Base-by-base conservation (phyloP, 1,140 invertebrate genomes). In the Eubasilissa regina region DNA sequence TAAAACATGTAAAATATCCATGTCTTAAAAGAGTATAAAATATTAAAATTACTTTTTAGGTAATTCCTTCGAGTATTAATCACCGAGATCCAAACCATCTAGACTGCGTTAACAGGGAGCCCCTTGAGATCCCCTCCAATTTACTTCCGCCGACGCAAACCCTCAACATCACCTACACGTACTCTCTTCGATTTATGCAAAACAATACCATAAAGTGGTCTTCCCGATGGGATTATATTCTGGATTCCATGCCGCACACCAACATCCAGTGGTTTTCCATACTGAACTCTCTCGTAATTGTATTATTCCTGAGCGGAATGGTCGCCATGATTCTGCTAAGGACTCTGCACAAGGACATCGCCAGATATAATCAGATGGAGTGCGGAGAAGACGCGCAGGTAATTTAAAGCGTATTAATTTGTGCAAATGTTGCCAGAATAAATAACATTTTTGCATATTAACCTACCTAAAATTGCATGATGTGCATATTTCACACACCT, bases 241-340 rank as follows among this genome's bases (percentile, higher is more conserved):
- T 99, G 60, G 97, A 99, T 87, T 98, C 97, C 1, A 98, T 98
- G 94, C 97, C 97, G 0, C 97, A 99, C 85, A 97, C 97, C 0
- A 99, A 99, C 88, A 99, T 99, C 84, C 98, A 99, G 87, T 99
- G 98, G 98, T 99, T 99, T 85, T 98, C 96, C 72, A 97, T 97
- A 83, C 87, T 97, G 13, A 97, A 97, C 87, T 97, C 96, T 0
- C 87, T 97, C 70, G 96, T 98, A 66, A 97, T 97, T 85, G 95
- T 96, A 13, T 87, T 97, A 4, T 97, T 97, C 85, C 88, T 97
- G 7, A 98, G 97, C 84, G 98, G 98, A 83, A 99, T 99, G 98
- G 97, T 99, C 12, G 98, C 98, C 11, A 99, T 99, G 98, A 99
- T 99, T 84, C 92, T 99, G 87, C 88, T 99, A 73, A 91, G 98